Conservation (phyloP, 2,113 vertebrate genomes). For the Pleuronectes platessa region DNA sequence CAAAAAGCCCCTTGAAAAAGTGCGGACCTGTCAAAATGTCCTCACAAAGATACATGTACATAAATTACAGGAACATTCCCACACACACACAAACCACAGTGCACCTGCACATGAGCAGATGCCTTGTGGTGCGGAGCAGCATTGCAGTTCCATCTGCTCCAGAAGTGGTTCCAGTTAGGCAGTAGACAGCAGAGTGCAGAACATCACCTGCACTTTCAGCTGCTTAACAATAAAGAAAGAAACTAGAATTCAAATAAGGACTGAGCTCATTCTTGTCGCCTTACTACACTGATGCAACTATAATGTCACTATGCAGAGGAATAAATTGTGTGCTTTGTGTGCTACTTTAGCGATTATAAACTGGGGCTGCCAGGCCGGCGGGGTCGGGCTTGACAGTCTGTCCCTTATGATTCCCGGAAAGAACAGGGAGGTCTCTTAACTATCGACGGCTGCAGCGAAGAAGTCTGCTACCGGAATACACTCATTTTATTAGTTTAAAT, state of each 20-base stretch:
- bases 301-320: slow-evolving; percentile 16
- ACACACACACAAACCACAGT: neutral
- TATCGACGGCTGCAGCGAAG: too few species aligned
- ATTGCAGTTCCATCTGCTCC: slow-evolving; percentile 44
- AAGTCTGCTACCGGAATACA: too few species aligned
- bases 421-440: too few species aligned
- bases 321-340: slow-evolving; percentile 20
- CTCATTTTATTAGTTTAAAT: slow-evolving; percentile 4
- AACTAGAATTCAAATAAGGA: neutral
- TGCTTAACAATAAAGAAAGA: neutral
- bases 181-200: neutral
- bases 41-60: neutral
- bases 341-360: slow-evolving; percentile 17
- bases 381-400: too few species aligned
- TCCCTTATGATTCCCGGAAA: too few species aligned
- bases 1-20: too few species aligned
- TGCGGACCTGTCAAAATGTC: too few species aligned
- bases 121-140: slow-evolving; percentile 37
- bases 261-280: slow-evolving; percentile 8
- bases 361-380: neutral
- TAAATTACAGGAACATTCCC: slow-evolving; percentile 7
- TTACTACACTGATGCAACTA: slow-evolving; percentile 25
- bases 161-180: slow-evolving; percentile 11
- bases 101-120: neutral
- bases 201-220: slow-evolving; percentile 8